phyloP scores from a whole-genome alignment of 30 jellyfish, hydroid and myxozoan species.

The Chironex yamaguchii region DNA sequence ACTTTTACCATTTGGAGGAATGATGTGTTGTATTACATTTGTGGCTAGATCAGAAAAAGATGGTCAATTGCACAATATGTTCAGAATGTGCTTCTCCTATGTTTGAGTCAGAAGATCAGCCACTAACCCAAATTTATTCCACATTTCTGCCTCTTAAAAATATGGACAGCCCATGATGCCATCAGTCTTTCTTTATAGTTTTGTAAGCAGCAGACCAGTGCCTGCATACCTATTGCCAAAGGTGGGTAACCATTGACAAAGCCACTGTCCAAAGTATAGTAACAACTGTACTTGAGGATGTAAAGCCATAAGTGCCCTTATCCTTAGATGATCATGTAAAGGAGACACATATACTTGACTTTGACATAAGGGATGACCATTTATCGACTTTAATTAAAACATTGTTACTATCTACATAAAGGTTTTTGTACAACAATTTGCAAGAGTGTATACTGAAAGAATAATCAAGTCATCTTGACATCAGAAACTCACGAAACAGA shows the following conservation, averaged over 20 bases:
- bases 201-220: too few species aligned
- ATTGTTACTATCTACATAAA: neutral
- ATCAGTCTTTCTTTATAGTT: too few species aligned
- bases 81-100: slow-evolving; percentile 26
- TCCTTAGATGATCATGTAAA: slow-evolving; percentile 9
- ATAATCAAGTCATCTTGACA: neutral
- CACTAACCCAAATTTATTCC: too few species aligned
- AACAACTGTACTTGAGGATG: slow-evolving; percentile 6
- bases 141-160: too few species aligned
- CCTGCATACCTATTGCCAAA: too few species aligned
- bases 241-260: too few species aligned
- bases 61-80: neutral
- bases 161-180: too few species aligned
- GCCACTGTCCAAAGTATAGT: too few species aligned
- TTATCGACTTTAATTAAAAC: slow-evolving; percentile 2
- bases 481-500: slow-evolving; percentile 20
- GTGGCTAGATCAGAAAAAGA: slow-evolving; percentile 16
- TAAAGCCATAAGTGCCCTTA: neutral
- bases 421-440: slow-evolving; percentile 20
- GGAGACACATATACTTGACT: slow-evolving; percentile 13
- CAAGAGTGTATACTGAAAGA: slow-evolving; percentile 26
- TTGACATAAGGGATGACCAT: slow-evolving; percentile 18
- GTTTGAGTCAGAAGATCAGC: slow-evolving; percentile 7
- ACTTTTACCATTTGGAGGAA: slow-evolving; percentile 20
- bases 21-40: slow-evolving; percentile 29